Evolutionary conservation across 1,140 invertebrate species (phyloP), one percentile per base, ranked within the genome.

Genomic region (Catajapyx aquilonaris): DNA sequence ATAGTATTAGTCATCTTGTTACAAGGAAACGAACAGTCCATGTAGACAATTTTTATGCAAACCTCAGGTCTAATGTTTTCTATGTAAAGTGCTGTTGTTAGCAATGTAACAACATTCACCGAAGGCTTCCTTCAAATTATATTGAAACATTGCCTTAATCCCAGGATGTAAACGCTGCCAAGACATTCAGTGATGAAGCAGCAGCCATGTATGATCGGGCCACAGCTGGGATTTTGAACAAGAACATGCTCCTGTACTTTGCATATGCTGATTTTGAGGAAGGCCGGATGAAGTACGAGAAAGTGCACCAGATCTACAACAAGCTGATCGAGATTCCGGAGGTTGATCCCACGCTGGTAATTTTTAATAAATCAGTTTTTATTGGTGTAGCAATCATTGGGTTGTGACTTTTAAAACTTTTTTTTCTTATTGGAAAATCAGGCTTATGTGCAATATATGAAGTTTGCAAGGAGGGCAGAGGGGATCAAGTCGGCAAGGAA

Each of bases 221-320:
- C 0, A 86, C 84, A 1, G 63, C 59, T 10, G 74, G 78, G 0
- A 68, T 91, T 2, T 68, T 98, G 31, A 83, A 80, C 28, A 81
- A 81, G 46, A 95, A 87, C 54, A 84, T 88, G 60, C 60, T 99
- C 13, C 56, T 98, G 4, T 91, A 96, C 54, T 98, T 98, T 62
- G 88, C 93, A 0, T 94, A 96, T 54, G 90, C 93, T 1, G 95
- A 99, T 61, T 98, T 96, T 53, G 93, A 98, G 62, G 94, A 98
- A 63, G 81, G 88, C 20, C 62, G 91, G 32, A 71, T 95, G 48
- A 91, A 93, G 52, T 93, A 91, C 55, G 88, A 96, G 41, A 94
- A 94, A 66, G 91, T 95, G 0, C 88, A 96, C 60, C 75, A 81
- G 51, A 96, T 98, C 48, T 98, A 97, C 59, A 81, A 87, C 40